Conservation (phyloP, 2,113 vertebrate species). For the Chinchilla lanigera region DNA sequence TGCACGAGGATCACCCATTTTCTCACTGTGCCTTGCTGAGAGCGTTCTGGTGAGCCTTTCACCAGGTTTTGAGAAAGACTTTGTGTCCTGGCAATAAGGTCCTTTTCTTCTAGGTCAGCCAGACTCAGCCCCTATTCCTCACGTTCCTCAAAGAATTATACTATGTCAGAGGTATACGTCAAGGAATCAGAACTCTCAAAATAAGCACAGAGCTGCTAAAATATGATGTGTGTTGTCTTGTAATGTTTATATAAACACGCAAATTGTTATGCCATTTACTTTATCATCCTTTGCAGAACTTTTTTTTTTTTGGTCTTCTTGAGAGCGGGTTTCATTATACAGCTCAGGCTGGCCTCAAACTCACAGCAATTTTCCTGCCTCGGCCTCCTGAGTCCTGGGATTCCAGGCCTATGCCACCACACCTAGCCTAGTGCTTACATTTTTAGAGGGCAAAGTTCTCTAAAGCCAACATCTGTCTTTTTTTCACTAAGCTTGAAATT, state of each 20-base stretch:
- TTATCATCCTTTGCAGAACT: background rate
- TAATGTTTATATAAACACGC: background rate
- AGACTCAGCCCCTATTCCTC: background rate
- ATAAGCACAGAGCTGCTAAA: background rate
- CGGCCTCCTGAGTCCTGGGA: no score
- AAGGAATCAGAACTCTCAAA: slow-evolving; percentile 31
- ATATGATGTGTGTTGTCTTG: background rate
- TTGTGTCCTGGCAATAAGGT: background rate
- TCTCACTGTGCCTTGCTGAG: background rate
- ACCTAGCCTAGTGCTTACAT: no score
- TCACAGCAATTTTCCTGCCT: no score
- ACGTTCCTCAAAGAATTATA: background rate
- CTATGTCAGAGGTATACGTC: background rate
- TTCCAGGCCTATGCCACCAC: no score
- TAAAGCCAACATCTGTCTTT: background rate
- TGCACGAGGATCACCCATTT: background rate
- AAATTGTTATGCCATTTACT: background rate
- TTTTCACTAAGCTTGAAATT: background rate
- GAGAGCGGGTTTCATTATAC: no score
- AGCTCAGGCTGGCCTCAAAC: no score
- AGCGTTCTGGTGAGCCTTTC: background rate
- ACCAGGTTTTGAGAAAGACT: background rate
- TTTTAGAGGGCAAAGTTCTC: background rate
- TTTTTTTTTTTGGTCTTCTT: no score
- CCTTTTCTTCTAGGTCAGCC: background rate